A percentile compares a stretch with the other conserved stretches of the same genome.
phyloP scores from a whole-genome alignment of 2,888 invertebrate species.

The Noctua pronuba region DNA sequence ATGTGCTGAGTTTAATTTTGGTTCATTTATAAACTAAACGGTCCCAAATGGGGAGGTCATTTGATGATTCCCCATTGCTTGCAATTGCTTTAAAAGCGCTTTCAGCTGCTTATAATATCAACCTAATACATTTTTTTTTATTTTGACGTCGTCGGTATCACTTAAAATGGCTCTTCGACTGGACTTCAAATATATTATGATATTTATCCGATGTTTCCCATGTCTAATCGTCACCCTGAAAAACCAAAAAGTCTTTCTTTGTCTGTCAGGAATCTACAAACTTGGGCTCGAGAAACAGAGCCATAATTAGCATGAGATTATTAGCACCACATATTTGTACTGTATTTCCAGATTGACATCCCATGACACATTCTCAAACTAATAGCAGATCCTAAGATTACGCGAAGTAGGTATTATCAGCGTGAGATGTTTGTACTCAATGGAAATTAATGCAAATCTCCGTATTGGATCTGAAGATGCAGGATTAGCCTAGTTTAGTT shows the following conservation, averaged over 20 bases:
- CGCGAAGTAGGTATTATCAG: conserved; percentile 15
- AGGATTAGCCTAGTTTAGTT: conserved; percentile 44
- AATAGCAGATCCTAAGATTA: conserved; percentile 29
- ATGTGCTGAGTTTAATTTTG: not conserved
- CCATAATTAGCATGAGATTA: not conserved
- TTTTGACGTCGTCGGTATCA: not conserved
- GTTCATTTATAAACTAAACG: not conserved
- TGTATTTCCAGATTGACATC: conserved; percentile 4
- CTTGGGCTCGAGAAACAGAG: not conserved
- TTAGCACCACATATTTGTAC: not conserved
- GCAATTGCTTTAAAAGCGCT: too few species aligned
- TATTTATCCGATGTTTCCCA: not conserved
- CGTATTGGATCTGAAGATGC: conserved; percentile 35
- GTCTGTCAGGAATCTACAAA: not conserved
- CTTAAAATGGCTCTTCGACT: not conserved
- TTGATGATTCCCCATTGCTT: too few species aligned
- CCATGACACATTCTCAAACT: conserved; percentile 28
- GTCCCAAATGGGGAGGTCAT: too few species aligned
- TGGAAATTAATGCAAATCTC: conserved; percentile 60
- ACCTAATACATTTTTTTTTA: not conserved
- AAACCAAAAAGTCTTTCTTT: not conserved
- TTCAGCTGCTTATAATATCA: too few species aligned
- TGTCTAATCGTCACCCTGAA: not conserved
- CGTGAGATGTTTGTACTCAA: conserved; percentile 30
- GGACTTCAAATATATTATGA: too few species aligned